These are phyloP conservation scores for Bembecia ichneumoniformis DNA, from an alignment of 2,888 invertebrate species.

Conservation along the genomic window DNA sequence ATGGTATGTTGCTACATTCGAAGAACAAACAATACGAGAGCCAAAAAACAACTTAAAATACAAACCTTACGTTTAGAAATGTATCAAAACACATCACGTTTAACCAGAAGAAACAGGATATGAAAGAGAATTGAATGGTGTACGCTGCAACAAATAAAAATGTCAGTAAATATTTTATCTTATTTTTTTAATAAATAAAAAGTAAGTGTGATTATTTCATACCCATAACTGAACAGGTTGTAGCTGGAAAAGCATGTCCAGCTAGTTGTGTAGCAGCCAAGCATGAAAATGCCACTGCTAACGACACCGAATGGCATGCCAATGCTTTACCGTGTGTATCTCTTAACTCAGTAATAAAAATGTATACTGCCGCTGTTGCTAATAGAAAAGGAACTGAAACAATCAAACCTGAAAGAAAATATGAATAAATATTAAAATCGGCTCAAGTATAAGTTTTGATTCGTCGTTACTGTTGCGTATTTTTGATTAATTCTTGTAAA, in stretches of 20 bases:
- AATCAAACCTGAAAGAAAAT: constrained; percentile 48
- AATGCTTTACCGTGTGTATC: constrained; percentile 72
- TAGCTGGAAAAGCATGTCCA: constrained; percentile 54
- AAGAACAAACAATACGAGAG: not conserved
- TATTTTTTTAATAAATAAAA: not conserved
- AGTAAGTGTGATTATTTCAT: not conserved
- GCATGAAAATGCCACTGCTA: constrained; percentile 68
- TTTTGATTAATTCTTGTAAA: too few species aligned
- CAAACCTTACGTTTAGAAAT: constrained; percentile 72
- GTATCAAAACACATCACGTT: constrained; percentile 79
- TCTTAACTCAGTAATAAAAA: constrained; percentile 62
- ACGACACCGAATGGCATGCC: constrained; percentile 68
- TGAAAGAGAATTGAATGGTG: constrained; percentile 76
- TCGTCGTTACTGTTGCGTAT: too few species aligned
- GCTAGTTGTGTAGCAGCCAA: constrained; percentile 70
- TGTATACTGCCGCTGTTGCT: constrained; percentile 61
- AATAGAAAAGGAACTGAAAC: constrained; percentile 68
- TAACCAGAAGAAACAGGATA: constrained; percentile 78
- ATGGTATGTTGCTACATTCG: too few species aligned
- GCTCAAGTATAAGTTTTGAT: too few species aligned
- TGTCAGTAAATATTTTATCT: constrained; percentile 2
- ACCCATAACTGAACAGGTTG: constrained; percentile 65
- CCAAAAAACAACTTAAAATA: not conserved
- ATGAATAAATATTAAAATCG: not conserved
- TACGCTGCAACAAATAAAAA: constrained; percentile 67